phyloP scores from a whole-genome alignment of 23 tunicate genomes.

The Clavelina lepadiformis region DNA sequence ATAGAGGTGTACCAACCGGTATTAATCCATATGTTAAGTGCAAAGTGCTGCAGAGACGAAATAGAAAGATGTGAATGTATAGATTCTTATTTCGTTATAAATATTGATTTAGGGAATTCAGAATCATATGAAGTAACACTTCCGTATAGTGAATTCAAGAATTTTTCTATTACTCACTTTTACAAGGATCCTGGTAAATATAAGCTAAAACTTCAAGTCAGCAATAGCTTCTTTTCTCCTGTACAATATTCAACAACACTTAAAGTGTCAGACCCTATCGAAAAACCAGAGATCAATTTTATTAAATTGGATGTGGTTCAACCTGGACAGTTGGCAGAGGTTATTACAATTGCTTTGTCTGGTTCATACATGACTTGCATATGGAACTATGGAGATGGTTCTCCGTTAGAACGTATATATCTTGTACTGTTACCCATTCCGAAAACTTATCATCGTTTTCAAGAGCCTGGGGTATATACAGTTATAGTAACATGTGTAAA shows the following conservation, averaged over 20 bases:
- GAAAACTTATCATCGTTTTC: slow-evolving; percentile 12
- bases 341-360: neutral
- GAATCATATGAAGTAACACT: no score
- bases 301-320: neutral
- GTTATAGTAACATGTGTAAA: slow-evolving; percentile 26
- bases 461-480: slow-evolving; percentile 15
- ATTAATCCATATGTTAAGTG: no score
- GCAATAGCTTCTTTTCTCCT: neutral
- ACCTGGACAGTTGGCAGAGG: slow-evolving; percentile 3
- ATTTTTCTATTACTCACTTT: slow-evolving; percentile 8
- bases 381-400: slow-evolving; percentile 28
- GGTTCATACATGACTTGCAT: slow-evolving; percentile 24
- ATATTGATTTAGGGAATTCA: no score
- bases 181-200: slow-evolving; percentile 12
- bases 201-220: neutral
- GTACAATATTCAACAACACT: no score
- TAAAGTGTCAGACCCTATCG: neutral
- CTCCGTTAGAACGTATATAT: slow-evolving; percentile 6
- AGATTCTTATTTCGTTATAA: no score
- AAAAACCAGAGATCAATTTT: slow-evolving; percentile 11
- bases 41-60: no score
- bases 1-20: no score
- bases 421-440: neutral
- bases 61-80: no score
- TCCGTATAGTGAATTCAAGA: no score